Base-by-base conservation (phyloP, 2,888 invertebrate species). In the Clusia tigrina region DNA sequence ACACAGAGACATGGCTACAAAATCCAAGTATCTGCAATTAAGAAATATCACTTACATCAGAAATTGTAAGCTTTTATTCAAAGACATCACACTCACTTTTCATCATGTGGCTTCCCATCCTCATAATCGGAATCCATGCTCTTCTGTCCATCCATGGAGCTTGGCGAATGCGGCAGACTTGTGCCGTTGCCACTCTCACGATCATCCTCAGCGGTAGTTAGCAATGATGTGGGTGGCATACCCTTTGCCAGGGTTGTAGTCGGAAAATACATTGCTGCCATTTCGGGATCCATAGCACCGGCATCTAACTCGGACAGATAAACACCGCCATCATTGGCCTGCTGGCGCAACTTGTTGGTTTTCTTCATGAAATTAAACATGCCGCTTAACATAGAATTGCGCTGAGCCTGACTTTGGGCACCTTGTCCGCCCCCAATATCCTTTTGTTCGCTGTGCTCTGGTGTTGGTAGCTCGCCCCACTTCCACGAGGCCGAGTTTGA, bases 101-200 rank as follows among this genome's bases (percentile, higher is more conserved):
- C 86, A 72, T 86, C 86, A 15, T 72, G 73, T 22, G 86, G 84
- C 63, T 87, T 85, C 76, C 89, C 89, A 74, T 94, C 93, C 67
- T 94, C 94, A 78, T 91, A 93, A 80, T 94, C 94, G 6, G 92
- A 93, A 82, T 93, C 93, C 20, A 93, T 81, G n/a, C 89, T 89
- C 76, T 90, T 90, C 15, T 87, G 86, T 22, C 93, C 93, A 73
- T 94, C 95, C 63, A 93, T 90, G 67, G 95, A 95, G 76, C 93
- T 92, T 18, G 95, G 95, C 55, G 96, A 96, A 81, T 96, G 96
- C 9, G 97, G 95, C 73, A 98, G 85, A 58, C 97, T 97, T 42
- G 95, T 94, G 48, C 98, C 98, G 83, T 96, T 96, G 68, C 98
- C 98, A 66, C 96, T 96, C 85, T 98, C 97, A 71, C 92, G 91